phyloP scores from a whole-genome alignment of 2,113 vertebrate species.

The Numida meleagris region DNA sequence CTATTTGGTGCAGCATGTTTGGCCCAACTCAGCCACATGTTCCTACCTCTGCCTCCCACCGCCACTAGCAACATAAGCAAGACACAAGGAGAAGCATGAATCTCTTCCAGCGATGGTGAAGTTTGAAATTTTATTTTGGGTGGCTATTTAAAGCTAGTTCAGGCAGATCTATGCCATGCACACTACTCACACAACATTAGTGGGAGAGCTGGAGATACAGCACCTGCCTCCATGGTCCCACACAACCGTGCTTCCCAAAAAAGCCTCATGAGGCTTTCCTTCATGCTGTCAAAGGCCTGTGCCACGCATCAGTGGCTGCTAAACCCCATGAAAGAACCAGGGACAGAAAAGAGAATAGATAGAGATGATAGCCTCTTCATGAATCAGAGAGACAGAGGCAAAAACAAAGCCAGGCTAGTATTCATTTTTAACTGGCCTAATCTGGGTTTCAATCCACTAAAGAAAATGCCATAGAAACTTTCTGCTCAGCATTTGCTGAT shows the following conservation, averaged over 20 bases:
- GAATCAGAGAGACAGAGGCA: not conserved
- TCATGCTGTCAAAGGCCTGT: not conserved
- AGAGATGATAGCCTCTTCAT: not conserved
- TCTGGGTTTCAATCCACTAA: not conserved
- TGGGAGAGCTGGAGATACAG: not conserved
- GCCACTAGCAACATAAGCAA: not conserved
- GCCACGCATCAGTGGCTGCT: not conserved
- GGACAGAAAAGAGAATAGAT: not conserved
- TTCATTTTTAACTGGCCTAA: not conserved
- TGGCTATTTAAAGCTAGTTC: not conserved
- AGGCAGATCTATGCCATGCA: not conserved
- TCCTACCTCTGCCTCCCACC: not conserved
- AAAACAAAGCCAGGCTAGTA: not conserved
- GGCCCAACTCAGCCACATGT: rapidly evolving
- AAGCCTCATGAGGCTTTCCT: not conserved
- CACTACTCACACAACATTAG: not conserved
- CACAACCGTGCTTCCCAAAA: not conserved
- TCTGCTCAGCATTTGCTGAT: not conserved
- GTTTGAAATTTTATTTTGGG: not conserved
- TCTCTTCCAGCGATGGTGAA: not conserved
- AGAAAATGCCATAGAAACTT: not conserved
- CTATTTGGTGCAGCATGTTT: not conserved
- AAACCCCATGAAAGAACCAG: not conserved
- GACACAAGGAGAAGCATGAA: not conserved
- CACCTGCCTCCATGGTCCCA: not conserved